A percentile compares a stretch with the other conserved stretches of the same genome.
Conservation (phyloP, 2,888 invertebrate genomes). For the Spisula subtruncata region DNA sequence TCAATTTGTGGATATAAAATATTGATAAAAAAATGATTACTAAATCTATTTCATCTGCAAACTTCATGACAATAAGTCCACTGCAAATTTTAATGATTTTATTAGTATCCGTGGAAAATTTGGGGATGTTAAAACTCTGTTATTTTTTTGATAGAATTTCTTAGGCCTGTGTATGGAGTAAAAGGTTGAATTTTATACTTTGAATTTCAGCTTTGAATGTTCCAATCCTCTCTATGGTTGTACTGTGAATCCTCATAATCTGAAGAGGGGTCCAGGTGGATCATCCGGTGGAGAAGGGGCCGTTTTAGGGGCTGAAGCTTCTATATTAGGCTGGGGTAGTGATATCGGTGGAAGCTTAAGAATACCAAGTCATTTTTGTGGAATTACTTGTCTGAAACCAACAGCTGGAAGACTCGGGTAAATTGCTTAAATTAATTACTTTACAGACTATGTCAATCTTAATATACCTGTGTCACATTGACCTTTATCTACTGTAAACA, state of each 20-base stretch:
- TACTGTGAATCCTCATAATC: slow-evolving; percentile 87
- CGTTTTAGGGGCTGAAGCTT: slow-evolving; percentile 83
- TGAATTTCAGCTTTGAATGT: slow-evolving; percentile 74
- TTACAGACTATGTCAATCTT: background rate
- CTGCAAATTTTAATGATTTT: too few species aligned
- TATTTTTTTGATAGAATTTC: too few species aligned
- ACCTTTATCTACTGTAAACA: background rate
- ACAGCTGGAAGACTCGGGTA: slow-evolving; percentile 82
- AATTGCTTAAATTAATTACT: background rate
- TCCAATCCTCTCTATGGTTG: slow-evolving; percentile 80
- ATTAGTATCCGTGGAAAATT: too few species aligned
- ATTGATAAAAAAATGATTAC: too few species aligned
- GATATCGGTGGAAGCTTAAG: slow-evolving; percentile 88
- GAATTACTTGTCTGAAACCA: slow-evolving; percentile 87
- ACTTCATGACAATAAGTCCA: too few species aligned
- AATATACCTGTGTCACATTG: background rate
- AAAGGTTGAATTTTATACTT: too few species aligned
- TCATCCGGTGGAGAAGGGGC: slow-evolving; percentile 88
- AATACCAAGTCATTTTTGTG: slow-evolving; percentile 88
- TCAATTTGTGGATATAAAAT: too few species aligned
- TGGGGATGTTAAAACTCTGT: too few species aligned
- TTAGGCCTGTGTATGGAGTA: too few species aligned
- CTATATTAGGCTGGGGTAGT: slow-evolving; percentile 87
- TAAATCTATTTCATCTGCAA: too few species aligned
- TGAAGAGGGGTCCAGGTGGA: slow-evolving; percentile 87